These are phyloP conservation scores for Corythoichthys haematopterus DNA, from an alignment of 2,113 vertebrate species.

Conservation along the genomic window DNA sequence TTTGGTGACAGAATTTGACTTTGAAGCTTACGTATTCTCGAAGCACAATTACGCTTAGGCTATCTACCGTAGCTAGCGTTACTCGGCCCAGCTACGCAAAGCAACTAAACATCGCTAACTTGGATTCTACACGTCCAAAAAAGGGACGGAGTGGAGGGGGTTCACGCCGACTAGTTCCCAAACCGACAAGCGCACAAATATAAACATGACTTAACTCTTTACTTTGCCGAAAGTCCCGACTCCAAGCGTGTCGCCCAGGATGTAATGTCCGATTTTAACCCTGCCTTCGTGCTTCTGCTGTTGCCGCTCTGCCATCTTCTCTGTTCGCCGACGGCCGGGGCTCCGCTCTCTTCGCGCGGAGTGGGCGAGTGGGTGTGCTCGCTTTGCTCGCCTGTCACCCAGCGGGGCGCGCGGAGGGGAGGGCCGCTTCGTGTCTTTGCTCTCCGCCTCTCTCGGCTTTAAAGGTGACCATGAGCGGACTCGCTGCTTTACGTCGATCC, in stretches of 20 bases:
- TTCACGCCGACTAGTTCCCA: constrained; percentile 29
- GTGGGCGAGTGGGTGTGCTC: constrained; percentile 49
- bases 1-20: constrained; percentile 51
- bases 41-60: constrained; percentile 24
- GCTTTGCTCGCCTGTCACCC: constrained; percentile 12
- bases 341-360: constrained; percentile 44
- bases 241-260: constrained; percentile 93
- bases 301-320: constrained; percentile 92
- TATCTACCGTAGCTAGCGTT: neutral
- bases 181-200: constrained; percentile 6
- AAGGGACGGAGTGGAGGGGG: neutral
- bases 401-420: constrained; percentile 41
- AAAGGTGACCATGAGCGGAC: neutral
- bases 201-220: constrained; percentile 86
- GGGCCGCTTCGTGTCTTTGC: constrained; percentile 18
- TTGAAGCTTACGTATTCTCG: constrained; percentile 48
- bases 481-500: neutral
- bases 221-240: constrained; percentile 98
- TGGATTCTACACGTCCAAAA: constrained; percentile 27
- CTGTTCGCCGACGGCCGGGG: constrained; percentile 51
- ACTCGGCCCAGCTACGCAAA: constrained; percentile 33
- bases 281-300: constrained; percentile 91
- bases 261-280: constrained; percentile 94
- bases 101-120: constrained; percentile 51
- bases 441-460: constrained; percentile 3